phyloP scores from a whole-genome alignment of 1,140 invertebrate species.

The Pteromalus puparum region DNA sequence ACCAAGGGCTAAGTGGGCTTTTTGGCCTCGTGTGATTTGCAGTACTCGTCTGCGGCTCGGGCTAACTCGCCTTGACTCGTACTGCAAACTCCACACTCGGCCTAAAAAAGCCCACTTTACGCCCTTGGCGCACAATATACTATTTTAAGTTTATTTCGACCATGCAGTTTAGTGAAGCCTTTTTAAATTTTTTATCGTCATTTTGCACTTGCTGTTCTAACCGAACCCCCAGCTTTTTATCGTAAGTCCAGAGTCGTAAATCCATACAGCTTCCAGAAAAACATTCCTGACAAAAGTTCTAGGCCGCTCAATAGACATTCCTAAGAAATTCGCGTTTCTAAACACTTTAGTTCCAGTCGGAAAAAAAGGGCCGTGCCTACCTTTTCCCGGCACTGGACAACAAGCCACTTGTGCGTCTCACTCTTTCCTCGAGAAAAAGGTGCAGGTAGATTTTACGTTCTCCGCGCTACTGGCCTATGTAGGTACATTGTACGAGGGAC shows the following conservation, averaged over 20 bases:
- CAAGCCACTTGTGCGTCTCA: not conserved
- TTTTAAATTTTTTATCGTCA: not conserved
- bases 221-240: not conserved
- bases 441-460: constrained; percentile 17
- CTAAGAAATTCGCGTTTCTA: constrained; percentile 7
- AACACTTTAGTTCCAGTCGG: not conserved
- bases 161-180: too few species aligned
- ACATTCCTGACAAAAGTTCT: not conserved
- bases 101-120: too few species aligned
- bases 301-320: constrained; percentile 24
- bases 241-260: not conserved
- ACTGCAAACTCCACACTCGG: too few species aligned
- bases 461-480: too few species aligned
- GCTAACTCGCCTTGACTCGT: too few species aligned
- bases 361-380: not conserved
- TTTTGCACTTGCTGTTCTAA: not conserved
- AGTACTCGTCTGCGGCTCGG: too few species aligned
- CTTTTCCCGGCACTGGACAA: not conserved
- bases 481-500: too few species aligned
- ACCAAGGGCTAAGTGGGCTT: too few species aligned
- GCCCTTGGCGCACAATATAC: too few species aligned
- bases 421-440: not conserved
- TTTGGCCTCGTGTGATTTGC: too few species aligned
- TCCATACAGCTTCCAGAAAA: not conserved
- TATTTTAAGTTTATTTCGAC: too few species aligned